A percentile compares a stretch with the other conserved stretches of the same genome.
Evolutionary conservation across 2,888 invertebrate genomes (phyloP).

Genomic region (Leptura quadrifasciata): DNA sequence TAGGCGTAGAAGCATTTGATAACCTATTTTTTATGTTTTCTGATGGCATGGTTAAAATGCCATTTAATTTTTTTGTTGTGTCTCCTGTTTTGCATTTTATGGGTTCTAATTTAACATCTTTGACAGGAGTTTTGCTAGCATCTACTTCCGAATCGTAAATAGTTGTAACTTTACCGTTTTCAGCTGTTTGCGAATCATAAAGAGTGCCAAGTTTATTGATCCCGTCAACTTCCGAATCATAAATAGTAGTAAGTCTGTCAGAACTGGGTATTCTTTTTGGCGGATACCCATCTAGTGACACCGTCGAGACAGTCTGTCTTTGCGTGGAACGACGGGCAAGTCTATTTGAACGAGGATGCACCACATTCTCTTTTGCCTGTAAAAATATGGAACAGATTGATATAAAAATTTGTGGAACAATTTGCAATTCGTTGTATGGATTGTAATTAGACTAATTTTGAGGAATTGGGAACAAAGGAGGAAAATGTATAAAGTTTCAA

Average conservation of each 20-base stretch:
- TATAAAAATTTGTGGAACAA: too few relatives aligned
- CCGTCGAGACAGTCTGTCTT: constrained; percentile 59
- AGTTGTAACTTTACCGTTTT: background rate
- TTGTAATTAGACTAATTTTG: too few relatives aligned
- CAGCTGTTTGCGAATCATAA: background rate
- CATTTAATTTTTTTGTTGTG: constrained; percentile 69
- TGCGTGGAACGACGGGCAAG: constrained; percentile 53
- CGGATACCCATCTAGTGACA: constrained; percentile 50
- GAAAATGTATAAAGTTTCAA: too few relatives aligned
- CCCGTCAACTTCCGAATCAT: background rate
- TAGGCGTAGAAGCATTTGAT: constrained; percentile 72
- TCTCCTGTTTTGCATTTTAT: constrained; percentile 48
- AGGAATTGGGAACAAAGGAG: too few relatives aligned
- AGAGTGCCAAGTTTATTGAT: background rate
- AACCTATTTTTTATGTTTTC: constrained; percentile 78
- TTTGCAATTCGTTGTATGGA: background rate
- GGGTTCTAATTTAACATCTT: constrained; percentile 69
- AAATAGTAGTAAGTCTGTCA: constrained; percentile 41
- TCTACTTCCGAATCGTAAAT: background rate
- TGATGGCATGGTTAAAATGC: constrained; percentile 74
- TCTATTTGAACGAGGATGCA: constrained; percentile 57
- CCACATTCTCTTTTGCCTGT: constrained; percentile 59
- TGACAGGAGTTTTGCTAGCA: constrained; percentile 72
- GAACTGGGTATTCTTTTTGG: constrained; percentile 46
- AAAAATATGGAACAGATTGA: constrained; percentile 31